Base-by-base conservation (phyloP, 1,140 invertebrate genomes). In the Ganaspis sp. region DNA sequence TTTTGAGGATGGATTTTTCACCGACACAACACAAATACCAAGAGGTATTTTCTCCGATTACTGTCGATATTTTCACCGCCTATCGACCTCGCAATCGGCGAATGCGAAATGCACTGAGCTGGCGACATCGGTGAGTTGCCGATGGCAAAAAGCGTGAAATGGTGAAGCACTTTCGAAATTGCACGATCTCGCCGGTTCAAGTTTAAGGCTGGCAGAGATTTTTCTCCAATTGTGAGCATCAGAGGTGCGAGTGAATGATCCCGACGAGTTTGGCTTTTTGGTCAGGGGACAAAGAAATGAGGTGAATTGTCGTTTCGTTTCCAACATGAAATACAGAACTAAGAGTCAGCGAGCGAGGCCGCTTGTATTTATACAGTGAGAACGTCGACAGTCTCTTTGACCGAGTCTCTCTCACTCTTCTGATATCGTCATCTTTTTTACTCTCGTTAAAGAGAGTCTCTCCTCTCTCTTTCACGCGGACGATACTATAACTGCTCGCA, bases 331-430 rank as follows among this genome's bases (percentile, higher is more conserved):
- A 81, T 86, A 84, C 79, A 81, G 75, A 74, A 78, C 77, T 90
- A 90, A 88, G 83, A 85, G 83, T 80, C 85, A 84, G 82, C 84
- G 80, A 85, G 79, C 84, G 83, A 73, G 72, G 80, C 80, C 77
- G 81, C 87, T 86, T 84, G 88, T 90, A 90, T 90, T 90, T 90
- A 90, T 90, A 90, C 88, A 83, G 83, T 84, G 84, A 80, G 84
- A 78, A 77, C 78, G 76, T 73, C 83, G 79, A 82, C 80, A 75
- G 79, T 79, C 82, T 79, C 79, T 82, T 81, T 72, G 73, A 38
- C 49, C 64, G 75, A 73, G 75, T 42, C 79, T 78, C 78, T 77
- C 69, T 77, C 26, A 21, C 45, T 38, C n/a, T 29, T 73, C 75
- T 23, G 77, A 49, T 49, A 49, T 17, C 12, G 45, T 49, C 1